Base-by-base conservation (phyloP, 2,888 invertebrate genomes). In the Cosmopolites sordidus region DNA sequence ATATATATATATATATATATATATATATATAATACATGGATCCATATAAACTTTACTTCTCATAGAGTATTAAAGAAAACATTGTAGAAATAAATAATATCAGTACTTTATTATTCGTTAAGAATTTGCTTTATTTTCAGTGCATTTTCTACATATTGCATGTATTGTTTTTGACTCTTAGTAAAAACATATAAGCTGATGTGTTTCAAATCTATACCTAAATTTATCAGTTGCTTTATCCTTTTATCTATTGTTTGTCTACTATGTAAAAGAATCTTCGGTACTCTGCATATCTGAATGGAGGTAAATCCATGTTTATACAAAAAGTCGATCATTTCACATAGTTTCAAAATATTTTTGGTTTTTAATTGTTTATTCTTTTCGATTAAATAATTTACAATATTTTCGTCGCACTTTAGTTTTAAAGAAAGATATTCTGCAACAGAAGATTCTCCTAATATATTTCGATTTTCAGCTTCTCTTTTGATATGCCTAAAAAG, bases 221-320 rank as follows among this genome's bases (percentile, higher is more conserved):
- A 45, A 50, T 65, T 58, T 30, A 60, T 60, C 48, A 76, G 52
- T 57, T 74, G 65, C 48, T 66, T 62, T 12, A 75, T 56, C 51
- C 76, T 64, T 51, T 69, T 68, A 54, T 68, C 65, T 1, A 69
- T 71, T 11, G 76, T 76, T 57, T 73, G 69, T 2, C 72, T 62
- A 61, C 74, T 73, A 57, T 75, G 75, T 2, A 75, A 63, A 22
- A 77, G 62, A 48, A 77, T 71, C 62, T 76, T 73, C 4, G 77
- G 76, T 5, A 69, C 66, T 29, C 69, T 62, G 47, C 65, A 66
- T 29, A 78, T 72, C 44, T 76, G 74, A 14, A 58, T 48, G 1
- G 73, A 63, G 16, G 66, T 68, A 59, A 73, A 77, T 3, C 74
- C 75, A 63, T 73, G 64, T n/a, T 62, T 60, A 42, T 65, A 70